Evolutionary conservation across 1,140 invertebrate genomes (phyloP).

Genomic region (Solenopsis invicta): DNA sequence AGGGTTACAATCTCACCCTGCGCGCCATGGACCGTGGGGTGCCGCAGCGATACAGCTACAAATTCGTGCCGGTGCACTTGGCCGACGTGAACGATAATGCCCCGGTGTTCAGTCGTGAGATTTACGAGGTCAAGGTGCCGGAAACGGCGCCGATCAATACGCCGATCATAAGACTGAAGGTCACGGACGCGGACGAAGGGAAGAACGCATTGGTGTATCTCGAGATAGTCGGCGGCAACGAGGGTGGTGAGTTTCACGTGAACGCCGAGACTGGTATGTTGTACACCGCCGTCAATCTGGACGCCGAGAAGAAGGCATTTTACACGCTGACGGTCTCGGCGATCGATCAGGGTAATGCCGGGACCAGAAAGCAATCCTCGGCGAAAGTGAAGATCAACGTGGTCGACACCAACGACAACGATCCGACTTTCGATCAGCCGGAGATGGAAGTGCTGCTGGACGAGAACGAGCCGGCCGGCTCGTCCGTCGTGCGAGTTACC

Average conservation of each 20-base stretch:
- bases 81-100: constrained; percentile 94
- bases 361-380: constrained; percentile 94
- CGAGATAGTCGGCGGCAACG: constrained; percentile 97
- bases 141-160: constrained; percentile 96
- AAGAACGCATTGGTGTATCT: constrained; percentile 94
- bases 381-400: constrained; percentile 96
- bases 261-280: constrained; percentile 96
- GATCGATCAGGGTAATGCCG: constrained; percentile 95
- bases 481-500: constrained; percentile 92
- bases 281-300: constrained; percentile 93
- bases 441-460: constrained; percentile 90
- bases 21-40: constrained; percentile 94
- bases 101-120: constrained; percentile 95
- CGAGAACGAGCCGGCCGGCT: constrained; percentile 96
- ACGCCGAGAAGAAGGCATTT: constrained; percentile 95
- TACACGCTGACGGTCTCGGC: constrained; percentile 97
- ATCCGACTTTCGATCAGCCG: constrained; percentile 93
- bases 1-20: constrained; percentile 95
- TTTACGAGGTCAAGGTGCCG: constrained; percentile 95
- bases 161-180: constrained; percentile 94
- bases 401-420: constrained; percentile 96
- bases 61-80: constrained; percentile 92
- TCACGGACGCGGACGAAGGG: constrained; percentile 94
- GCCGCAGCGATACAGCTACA: constrained; percentile 92
- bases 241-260: constrained; percentile 95